Conservation (phyloP, 2,888 invertebrate genomes). For the Ennomos fuscantarius region DNA sequence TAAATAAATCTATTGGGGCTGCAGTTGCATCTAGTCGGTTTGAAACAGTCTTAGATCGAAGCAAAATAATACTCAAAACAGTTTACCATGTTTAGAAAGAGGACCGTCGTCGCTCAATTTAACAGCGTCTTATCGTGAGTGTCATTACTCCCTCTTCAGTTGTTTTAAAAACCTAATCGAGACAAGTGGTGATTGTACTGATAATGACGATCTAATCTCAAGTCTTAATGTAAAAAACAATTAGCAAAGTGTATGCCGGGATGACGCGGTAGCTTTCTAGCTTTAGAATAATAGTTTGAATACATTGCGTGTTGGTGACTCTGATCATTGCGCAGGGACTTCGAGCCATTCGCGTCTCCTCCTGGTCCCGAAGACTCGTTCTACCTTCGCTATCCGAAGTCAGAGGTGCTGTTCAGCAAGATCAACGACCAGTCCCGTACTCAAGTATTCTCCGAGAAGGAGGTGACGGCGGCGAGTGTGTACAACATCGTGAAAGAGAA, state of each 20-base stretch:
- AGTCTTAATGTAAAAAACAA: slow-evolving; percentile 13
- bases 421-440: slow-evolving; percentile 45
- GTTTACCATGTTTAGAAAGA: slow-evolving; percentile 67
- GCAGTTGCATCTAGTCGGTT: slow-evolving; percentile 38
- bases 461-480: slow-evolving; percentile 53
- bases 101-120: slow-evolving; percentile 66
- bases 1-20: slow-evolving; percentile 45
- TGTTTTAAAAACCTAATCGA: slow-evolving; percentile 13
- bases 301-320: not conserved
- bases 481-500: slow-evolving; percentile 64
- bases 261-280: slow-evolving; percentile 7
- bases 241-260: slow-evolving; percentile 3
- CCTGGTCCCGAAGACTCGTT: slow-evolving; percentile 91
- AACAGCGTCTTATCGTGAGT: slow-evolving; percentile 72
- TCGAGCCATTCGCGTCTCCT: slow-evolving; percentile 86
- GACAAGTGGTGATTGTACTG: slow-evolving; percentile 20
- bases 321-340: slow-evolving; percentile 62
- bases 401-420: slow-evolving; percentile 68
- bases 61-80: slow-evolving; percentile 23
- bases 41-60: slow-evolving; percentile 25
- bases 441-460: slow-evolving; percentile 54
- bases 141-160: slow-evolving; percentile 30
- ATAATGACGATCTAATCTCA: slow-evolving; percentile 7
- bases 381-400: slow-evolving; percentile 87
- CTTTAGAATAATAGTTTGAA: slow-evolving; percentile 4